Evolutionary conservation across 1,140 invertebrate genomes (phyloP).

Genomic region (Lepidostoma basale): DNA sequence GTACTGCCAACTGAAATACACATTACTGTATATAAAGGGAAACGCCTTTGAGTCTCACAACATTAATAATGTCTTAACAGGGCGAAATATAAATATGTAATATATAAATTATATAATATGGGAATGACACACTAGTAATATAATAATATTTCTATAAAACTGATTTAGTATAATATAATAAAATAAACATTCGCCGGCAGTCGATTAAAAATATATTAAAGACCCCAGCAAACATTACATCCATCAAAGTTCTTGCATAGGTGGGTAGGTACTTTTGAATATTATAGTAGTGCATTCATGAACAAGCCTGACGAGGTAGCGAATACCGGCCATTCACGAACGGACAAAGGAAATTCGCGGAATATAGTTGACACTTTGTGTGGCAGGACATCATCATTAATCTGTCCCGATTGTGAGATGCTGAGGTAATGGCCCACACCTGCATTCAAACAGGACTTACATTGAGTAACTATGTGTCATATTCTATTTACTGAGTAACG

Average conservation of each 20-base stretch:
- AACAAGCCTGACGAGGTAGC: constrained; percentile 15
- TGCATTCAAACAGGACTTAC: constrained; percentile 16
- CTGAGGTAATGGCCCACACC: constrained; percentile 17
- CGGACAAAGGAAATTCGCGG: neutral
- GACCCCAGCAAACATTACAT: neutral
- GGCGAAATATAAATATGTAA: no score
- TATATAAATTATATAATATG: no score
- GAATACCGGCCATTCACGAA: neutral
- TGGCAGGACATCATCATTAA: constrained; percentile 17
- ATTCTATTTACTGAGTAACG: neutral
- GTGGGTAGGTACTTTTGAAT: no score
- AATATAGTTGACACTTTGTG: neutral
- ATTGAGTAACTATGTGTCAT: neutral
- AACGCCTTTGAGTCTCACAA: no score
- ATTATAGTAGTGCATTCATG: neutral
- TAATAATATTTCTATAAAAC: no score
- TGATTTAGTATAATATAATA: no score
- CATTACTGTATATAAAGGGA: no score
- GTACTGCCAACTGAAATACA: no score
- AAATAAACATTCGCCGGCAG: no score
- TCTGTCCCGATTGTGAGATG: constrained; percentile 15
- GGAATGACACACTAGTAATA: no score
- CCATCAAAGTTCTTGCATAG: neutral
- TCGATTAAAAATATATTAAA: neutral
- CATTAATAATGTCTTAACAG: no score